Evolutionary conservation across 64 coral and sea anemone genomes (phyloP), one percentile per base, ranked within the genome.

Genomic region (Porites lutea): DNA sequence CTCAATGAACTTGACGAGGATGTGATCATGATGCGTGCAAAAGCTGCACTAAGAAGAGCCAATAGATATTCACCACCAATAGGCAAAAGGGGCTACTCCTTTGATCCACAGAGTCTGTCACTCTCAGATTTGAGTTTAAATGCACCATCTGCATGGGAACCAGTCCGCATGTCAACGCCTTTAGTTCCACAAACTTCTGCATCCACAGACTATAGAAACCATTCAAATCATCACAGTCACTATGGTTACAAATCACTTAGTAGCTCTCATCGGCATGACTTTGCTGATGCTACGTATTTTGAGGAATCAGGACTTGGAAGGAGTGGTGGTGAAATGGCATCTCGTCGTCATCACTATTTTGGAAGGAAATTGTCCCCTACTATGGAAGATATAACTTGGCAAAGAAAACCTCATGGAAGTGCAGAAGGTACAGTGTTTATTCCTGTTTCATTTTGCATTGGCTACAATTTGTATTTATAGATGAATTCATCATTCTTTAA

Each of bases 141-240:
- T 48, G 79, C 6, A 50, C 46, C 60, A 48, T n/a, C 80, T 4
- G 72, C 72, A 71, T 86, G 90, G 90, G 80, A 87, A 16, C 90
- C 90, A 54, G 82, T 92, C 3, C 44, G 72, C 53, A 92, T 92
- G 90, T 92, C 82, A 21, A 92, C 82, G 46, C 82, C 90, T 70
- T 13, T 92, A 47, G 75, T 53, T 71, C 23, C 53, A 10, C 71
- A 69, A 11, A 6, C 64, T 9, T n/a, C 45, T 15, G 20, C 44
- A 45, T 52, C 82, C 14, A 87, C 44, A 44, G 55, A 49, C 12
- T 70, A 75, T 52, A 75, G 82, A 44, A 69, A 48, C 19, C 77
- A 74, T 69, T 48, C 69, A 18, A 78, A 73, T 59, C 5, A 75
- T 91, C 64, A 91, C 53, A 61, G 81, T 83, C 19, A 21, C 46